Conservation (phyloP, 2,888 invertebrate genomes). For the Chaitophorus viminalis region DNA sequence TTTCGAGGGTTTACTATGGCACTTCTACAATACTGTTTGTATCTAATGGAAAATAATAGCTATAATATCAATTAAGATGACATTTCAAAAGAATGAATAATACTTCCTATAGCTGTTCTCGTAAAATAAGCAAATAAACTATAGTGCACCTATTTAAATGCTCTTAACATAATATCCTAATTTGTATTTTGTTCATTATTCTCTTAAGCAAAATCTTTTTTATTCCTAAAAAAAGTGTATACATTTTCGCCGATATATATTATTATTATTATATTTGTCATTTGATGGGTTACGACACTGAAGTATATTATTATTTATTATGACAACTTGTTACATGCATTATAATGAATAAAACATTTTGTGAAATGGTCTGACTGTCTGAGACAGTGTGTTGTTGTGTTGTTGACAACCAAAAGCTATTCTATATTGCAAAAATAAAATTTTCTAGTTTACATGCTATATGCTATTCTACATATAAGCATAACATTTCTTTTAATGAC, state of each 20-base stretch:
- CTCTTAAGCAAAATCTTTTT: neutral
- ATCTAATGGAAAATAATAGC: too few species aligned
- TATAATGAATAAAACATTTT: neutral
- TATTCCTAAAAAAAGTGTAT: neutral
- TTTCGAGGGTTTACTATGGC: too few species aligned
- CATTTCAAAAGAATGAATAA: too few species aligned
- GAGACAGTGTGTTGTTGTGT: neutral
- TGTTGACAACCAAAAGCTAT: conserved; percentile 21
- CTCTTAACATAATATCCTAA: too few species aligned
- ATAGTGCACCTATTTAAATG: too few species aligned
- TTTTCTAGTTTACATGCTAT: neutral
- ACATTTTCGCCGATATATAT: neutral
- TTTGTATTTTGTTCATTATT: neutral
- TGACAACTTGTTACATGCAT: neutral
- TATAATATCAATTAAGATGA: too few species aligned
- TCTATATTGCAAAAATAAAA: neutral
- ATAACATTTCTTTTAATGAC: too few species aligned
- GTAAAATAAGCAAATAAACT: too few species aligned
- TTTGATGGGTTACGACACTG: neutral
- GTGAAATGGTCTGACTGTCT: neutral
- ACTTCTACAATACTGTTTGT: too few species aligned
- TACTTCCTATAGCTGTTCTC: too few species aligned
- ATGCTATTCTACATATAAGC: neutral
- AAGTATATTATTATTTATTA: neutral
- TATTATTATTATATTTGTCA: neutral